These are phyloP conservation scores for Myotis pilosus DNA, from an alignment of 2,797 vertebrate species.

Conservation along the genomic window DNA sequence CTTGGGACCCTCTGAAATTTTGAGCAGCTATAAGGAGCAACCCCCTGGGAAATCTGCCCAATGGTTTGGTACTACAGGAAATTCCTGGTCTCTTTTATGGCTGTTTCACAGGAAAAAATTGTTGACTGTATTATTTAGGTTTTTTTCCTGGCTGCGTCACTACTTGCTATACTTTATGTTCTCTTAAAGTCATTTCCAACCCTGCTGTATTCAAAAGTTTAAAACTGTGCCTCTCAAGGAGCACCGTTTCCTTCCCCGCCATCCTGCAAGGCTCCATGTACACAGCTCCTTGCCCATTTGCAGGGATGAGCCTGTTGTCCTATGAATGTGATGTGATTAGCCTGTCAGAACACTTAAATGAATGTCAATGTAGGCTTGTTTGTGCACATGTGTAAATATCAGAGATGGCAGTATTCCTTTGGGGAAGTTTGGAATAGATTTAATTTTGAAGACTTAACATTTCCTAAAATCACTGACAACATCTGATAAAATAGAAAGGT, in stretches of 20 bases:
- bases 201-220: conserved; percentile 57
- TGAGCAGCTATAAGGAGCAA: neutral
- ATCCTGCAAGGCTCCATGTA: conserved; percentile 39
- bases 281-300: conserved; percentile 1
- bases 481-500: conserved; percentile 72
- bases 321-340: conserved; percentile 65
- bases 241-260: conserved; percentile 6
- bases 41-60: neutral
- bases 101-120: neutral
- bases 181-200: conserved; percentile 6
- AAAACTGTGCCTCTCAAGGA: conserved; percentile 38
- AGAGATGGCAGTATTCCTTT: conserved; percentile 74
- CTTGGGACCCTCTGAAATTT: neutral
- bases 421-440: conserved; percentile 73
- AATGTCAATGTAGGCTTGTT: conserved; percentile 61
- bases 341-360: conserved; percentile 77
- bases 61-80: neutral
- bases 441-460: conserved; percentile 77
- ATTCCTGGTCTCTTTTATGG: neutral
- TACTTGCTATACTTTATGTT: neutral
- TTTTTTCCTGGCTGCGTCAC: neutral
- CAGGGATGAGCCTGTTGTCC: conserved; percentile 70
- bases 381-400: conserved; percentile 75
- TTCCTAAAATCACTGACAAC: conserved; percentile 77
- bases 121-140: neutral